These are phyloP conservation scores for Semnornis frantzii DNA, from an alignment of 2,113 vertebrate genomes.

Conservation along the genomic window DNA sequence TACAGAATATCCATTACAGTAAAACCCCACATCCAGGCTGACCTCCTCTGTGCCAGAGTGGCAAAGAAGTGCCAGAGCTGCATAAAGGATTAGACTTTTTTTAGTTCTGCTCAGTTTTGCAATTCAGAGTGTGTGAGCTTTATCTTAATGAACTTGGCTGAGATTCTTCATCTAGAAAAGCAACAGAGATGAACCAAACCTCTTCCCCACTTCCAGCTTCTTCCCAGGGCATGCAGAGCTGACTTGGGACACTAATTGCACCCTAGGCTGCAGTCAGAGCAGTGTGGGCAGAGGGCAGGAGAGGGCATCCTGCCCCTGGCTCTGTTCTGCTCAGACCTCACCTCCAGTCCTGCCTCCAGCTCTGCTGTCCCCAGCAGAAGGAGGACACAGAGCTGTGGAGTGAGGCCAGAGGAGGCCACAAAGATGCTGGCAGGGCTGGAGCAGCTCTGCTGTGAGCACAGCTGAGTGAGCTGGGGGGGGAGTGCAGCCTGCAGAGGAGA, in stretches of 20 bases:
- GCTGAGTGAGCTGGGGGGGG: no score
- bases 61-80: constrained; percentile 41
- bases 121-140: constrained; percentile 8
- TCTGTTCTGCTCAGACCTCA: no score
- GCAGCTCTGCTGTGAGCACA: no score
- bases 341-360: no score
- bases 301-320: no score
- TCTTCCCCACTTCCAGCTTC: neutral
- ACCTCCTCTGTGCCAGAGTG: constrained; percentile 4
- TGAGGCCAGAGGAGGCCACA: no score
- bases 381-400: no score
- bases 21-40: neutral
- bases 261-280: no score
- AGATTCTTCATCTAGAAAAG: neutral
- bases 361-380: no score
- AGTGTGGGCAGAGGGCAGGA: no score
- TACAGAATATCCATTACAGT: constrained; percentile 52
- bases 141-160: constrained; percentile 31
- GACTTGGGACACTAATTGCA: neutral
- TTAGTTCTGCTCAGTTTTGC: constrained; percentile 34
- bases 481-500: no score
- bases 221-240: neutral
- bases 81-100: constrained; percentile 10
- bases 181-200: neutral
- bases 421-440: no score